Evolutionary conservation across 2,113 vertebrate species (phyloP).

Genomic region (Lanius ludovicianus): DNA sequence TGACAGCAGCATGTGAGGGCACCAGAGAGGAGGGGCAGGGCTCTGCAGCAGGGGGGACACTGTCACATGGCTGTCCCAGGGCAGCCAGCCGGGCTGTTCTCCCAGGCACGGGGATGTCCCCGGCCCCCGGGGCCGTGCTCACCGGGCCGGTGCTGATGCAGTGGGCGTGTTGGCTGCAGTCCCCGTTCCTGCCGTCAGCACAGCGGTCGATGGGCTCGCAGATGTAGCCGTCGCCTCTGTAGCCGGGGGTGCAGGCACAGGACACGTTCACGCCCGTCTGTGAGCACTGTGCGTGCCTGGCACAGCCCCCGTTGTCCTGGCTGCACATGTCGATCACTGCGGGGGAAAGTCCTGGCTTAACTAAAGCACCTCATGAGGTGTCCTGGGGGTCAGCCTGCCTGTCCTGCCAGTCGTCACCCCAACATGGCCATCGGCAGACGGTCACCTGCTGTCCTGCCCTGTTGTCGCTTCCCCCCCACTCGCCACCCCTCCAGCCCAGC

Average conservation of each 20-base stretch:
- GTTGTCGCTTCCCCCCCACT: rapidly evolving
- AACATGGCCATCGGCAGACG: not conserved
- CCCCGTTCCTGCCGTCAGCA: slow-evolving; percentile 6
- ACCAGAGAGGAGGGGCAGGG: not conserved
- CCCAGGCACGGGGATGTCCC: rapidly evolving
- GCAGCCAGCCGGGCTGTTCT: not conserved
- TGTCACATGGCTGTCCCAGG: not conserved
- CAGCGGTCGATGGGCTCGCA: slow-evolving; percentile 55
- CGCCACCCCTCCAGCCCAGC: not conserved
- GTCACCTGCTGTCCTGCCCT: not conserved
- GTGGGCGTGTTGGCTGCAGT: slow-evolving; percentile 43
- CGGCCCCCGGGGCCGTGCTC: not conserved
- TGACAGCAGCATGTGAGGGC: not conserved
- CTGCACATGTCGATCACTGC: slow-evolving; percentile 52
- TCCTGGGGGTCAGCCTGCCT: not conserved
- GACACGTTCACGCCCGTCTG: slow-evolving; percentile 31
- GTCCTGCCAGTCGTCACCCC: not conserved
- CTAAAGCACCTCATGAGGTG: not conserved
- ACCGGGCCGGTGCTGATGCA: slow-evolving; percentile 62
- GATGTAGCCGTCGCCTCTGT: not conserved
- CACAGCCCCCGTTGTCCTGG: slow-evolving; percentile 45
- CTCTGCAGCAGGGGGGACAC: not conserved
- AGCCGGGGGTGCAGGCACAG: not conserved
- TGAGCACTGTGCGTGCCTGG: not conserved
- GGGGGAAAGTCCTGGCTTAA: not conserved